Base-by-base conservation (phyloP, 2,113 vertebrate species). In the Tenrec ecaudatus region DNA sequence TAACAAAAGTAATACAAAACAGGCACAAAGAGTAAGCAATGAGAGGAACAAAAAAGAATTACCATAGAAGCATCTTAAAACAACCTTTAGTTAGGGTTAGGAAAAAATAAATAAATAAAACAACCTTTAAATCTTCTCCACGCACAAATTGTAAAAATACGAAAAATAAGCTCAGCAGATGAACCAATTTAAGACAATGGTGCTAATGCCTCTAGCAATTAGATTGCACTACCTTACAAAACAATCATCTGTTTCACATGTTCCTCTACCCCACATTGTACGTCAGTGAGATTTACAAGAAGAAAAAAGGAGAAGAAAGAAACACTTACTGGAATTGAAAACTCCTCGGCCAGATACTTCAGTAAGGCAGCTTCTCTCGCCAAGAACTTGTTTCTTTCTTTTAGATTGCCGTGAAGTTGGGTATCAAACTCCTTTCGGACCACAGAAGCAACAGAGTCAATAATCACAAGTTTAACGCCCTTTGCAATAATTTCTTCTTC, bases 381-480 rank as follows among this genome's bases (percentile, higher is more conserved):
- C 96, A 99, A 98, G 88, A 99, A 97, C 75, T 98, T 98, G 96
- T 97, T 98, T 89, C 98, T 98, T 95, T 98, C 97, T 66, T 91
- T 95, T 33, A 99, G 88, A 95, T 99, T 99, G 86, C 98, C 98
- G 68, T 98, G 98, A 88, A 99, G 97, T n/a, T 98, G 97, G 36
- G 97, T 97, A 96, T 99, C 98, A 96, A 99, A 99, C 95, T 99
- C 99, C 86, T 99, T 99, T 97, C 99, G 98, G 78, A 99, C 98
- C 90, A 99, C 99, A 83, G 99, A 99, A 86, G 98, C 98, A 94
- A 99, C 88, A 25, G 99, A 99, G 83, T 99, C 99, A 96, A 99
- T 96, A 94, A 99, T 95, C 88, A 99, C 78, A 69, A 99, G 97
- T 69, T 98, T 98, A 82, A 98, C 97, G 57, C 97, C 97, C 90